Base-by-base conservation (phyloP, 2,888 invertebrate species). In the Glaucopsyche alexis region DNA sequence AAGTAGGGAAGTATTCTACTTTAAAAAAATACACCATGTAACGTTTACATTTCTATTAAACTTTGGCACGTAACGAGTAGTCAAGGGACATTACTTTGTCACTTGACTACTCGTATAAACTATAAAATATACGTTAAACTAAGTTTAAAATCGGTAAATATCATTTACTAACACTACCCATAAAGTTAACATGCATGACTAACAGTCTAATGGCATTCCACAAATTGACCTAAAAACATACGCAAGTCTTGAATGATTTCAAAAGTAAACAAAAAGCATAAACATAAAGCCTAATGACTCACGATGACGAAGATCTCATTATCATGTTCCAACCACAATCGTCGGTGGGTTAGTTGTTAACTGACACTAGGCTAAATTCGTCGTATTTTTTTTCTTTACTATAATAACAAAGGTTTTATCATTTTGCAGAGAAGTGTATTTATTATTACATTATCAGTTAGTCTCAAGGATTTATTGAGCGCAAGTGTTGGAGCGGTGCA, bases 261-360 rank as follows among this genome's bases (percentile, higher is more conserved):
- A 79, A 86, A 85, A 81, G 88, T 90, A 90, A 91, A 91, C 90
- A 91, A 86, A 84, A 90, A 91, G 88, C 86, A 85, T 89, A 90
- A 89, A 90, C 90, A 90, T 81, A 82, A 86, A 85, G 84, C 81
- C 85, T 81, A 85, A 84, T 93, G 93, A 93, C 91, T 93, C 93
- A 93, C 92, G 84, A 90, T 91, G 91, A 90, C 88, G 89, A 86
- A 84, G 86, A 84, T 84, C 85, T 91, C 90, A 90, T 92, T 91
- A 93, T 91, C 91, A 91, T 91, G 88, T 89, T 90, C 88, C 87
- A 84, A 84, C 81, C 82, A 81, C 84, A 84, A 83, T 81, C 83
- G 83, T 84, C 85, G 83, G 83, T 90, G 84, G 83, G 83, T 90
- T 89, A 91, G 91, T 91, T 84, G 84, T 85, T 83, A 87, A 84